Percentiles rank a stretch among this genome's conserved stretches.
These are phyloP conservation scores for Scaeva pyrastri DNA, from an alignment of 2,888 invertebrate genomes.

Conservation along the genomic window DNA sequence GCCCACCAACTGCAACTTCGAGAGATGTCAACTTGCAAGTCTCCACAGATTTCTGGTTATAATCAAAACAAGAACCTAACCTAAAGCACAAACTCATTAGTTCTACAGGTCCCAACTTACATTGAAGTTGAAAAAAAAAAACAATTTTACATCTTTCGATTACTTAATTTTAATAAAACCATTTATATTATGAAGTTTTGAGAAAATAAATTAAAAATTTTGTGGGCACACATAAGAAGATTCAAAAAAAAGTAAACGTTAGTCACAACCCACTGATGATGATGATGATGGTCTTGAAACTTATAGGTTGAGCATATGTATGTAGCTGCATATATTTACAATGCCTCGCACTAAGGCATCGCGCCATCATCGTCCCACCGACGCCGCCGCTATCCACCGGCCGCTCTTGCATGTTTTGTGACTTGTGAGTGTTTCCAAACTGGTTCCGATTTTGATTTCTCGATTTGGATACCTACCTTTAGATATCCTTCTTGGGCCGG, in stretches of 20 bases:
- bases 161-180: slow-evolving; percentile 48
- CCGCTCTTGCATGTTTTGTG: slow-evolving; percentile 47
- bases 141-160: background rate
- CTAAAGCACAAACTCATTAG: background rate
- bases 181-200: slow-evolving; percentile 20
- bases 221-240: slow-evolving; percentile 3
- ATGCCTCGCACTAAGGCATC: slow-evolving; percentile 43
- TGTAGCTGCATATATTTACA: slow-evolving; percentile 52
- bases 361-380: background rate
- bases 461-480: slow-evolving; percentile 68
- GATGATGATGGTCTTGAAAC: slow-evolving; percentile 26
- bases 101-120: background rate
- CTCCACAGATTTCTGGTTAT: slow-evolving; percentile 25
- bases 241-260: slow-evolving; percentile 35
- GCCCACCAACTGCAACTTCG: background rate
- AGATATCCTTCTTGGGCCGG: slow-evolving; percentile 66
- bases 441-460: slow-evolving; percentile 70
- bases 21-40: slow-evolving; percentile 1
- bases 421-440: slow-evolving; percentile 55
- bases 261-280: slow-evolving; percentile 50
- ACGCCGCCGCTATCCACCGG: too few species aligned
- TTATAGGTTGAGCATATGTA: background rate
- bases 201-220: slow-evolving; percentile 48
- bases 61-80: background rate
- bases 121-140: background rate